phyloP scores from a whole-genome alignment of 2,113 vertebrate species.

The Catagonus wagneri region DNA sequence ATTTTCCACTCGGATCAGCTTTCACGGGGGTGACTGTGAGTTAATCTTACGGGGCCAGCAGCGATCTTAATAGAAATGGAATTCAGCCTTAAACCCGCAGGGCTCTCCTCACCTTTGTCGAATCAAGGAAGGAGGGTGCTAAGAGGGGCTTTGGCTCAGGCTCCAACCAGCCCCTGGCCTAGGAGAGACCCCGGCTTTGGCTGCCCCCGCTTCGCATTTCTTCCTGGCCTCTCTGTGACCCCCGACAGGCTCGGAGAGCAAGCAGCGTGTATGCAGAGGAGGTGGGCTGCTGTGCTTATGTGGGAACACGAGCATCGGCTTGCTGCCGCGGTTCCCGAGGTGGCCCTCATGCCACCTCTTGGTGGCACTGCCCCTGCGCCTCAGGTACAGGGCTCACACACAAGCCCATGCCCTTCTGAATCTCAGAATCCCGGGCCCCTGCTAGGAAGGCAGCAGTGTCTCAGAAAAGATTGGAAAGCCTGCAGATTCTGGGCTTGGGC shows the following conservation, averaged over 20 bases:
- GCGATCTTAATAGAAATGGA: slow-evolving; percentile 12
- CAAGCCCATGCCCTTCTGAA: accelerated
- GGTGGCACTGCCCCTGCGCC: not conserved
- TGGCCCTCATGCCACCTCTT: accelerated
- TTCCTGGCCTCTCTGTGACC: not conserved
- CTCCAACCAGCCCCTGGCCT: not conserved
- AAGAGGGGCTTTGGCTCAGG: slow-evolving; percentile 35
- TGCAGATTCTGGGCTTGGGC: not conserved
- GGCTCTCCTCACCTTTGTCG: slow-evolving; percentile 37
- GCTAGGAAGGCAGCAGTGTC: not conserved
- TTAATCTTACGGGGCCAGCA: slow-evolving; percentile 66
- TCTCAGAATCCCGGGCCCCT: not conserved
- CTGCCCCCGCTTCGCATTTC: not conserved
- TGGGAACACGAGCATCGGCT: not conserved
- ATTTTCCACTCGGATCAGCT: slow-evolving; percentile 59
- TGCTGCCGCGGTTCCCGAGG: not conserved
- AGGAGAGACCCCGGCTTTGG: not conserved
- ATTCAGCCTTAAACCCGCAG: not conserved
- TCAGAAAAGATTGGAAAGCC: not conserved
- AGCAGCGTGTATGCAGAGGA: not conserved
- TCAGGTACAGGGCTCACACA: not conserved
- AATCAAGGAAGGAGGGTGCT: slow-evolving; percentile 5
- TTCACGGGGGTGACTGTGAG: not conserved
- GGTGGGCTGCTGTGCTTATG: not conserved
- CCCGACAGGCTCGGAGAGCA: not conserved